Evolutionary conservation across 2,888 invertebrate species (phyloP).

Genomic region (Atherix ibis): DNA sequence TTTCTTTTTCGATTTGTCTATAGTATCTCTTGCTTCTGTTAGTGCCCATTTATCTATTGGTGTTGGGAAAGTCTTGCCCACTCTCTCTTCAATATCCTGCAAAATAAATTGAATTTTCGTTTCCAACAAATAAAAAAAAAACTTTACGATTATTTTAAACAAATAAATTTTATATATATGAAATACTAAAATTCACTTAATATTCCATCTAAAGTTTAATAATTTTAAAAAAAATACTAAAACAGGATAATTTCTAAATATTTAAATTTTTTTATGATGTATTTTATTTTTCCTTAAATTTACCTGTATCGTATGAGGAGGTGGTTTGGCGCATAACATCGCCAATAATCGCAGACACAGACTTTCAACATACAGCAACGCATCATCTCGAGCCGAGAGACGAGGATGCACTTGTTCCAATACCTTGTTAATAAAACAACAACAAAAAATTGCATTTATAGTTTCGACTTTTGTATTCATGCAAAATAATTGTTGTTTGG

Average conservation of each 20-base stretch:
- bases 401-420: conserved; percentile 83
- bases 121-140: no score
- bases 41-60: conserved; percentile 91
- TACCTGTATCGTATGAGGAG: conserved; percentile 64
- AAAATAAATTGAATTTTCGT: no score
- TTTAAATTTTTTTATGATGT: no score
- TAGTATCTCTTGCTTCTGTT: conserved; percentile 70
- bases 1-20: conserved; percentile 61
- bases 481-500: neutral
- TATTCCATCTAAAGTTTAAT: no score
- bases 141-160: no score
- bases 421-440: conserved; percentile 41
- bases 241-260: no score
- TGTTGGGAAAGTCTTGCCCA: conserved; percentile 82
- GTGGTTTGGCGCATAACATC: conserved; percentile 73
- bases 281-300: no score
- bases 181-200: no score
- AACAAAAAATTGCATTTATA: no score
- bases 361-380: conserved; percentile 81
- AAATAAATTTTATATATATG: no score
- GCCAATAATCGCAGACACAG: conserved; percentile 76
- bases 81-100: conserved; percentile 85
- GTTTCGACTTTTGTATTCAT: no score
- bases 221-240: no score
- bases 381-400: conserved; percentile 71